phyloP scores from a whole-genome alignment of 2,113 vertebrate species.

The Poeciliopsis occidentalis region DNA sequence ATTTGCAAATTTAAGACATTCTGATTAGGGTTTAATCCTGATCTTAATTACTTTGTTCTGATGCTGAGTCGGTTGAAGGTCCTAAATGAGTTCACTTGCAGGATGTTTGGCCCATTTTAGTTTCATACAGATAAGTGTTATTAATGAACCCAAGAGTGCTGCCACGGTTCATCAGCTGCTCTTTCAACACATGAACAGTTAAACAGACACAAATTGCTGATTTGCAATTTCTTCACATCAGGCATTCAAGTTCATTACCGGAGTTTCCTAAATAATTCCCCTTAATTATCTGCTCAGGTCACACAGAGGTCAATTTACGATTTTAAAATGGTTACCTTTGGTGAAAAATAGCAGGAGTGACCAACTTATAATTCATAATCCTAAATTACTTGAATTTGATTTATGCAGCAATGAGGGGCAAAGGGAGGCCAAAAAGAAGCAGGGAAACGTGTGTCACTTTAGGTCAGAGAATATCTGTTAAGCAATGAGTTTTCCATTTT shows the following conservation, averaged over 20 bases:
- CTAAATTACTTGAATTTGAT: background rate
- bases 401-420: background rate
- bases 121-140: conserved; percentile 17
- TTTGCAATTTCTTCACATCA: background rate
- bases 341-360: background rate
- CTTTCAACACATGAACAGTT: conserved; percentile 18
- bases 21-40: conserved; percentile 8
- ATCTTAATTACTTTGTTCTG: background rate
- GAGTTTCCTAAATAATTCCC: background rate
- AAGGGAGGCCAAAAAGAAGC: too few species aligned
- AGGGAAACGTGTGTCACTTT: too few species aligned
- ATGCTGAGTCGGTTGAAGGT: conserved; percentile 5
- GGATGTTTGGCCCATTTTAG: conserved; percentile 32
- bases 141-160: background rate
- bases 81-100: conserved; percentile 20
- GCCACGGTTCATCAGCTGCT: conserved; percentile 1
- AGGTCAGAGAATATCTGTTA: too few species aligned
- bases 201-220: conserved; percentile 5
- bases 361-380: background rate
- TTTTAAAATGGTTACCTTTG: background rate
- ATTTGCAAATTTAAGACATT: too few species aligned
- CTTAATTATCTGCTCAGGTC: background rate
- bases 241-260: background rate
- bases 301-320: background rate
- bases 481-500: too few species aligned